Evolutionary conservation across 2,888 invertebrate genomes (phyloP).

Genomic region (Mesochorus sp.): DNA sequence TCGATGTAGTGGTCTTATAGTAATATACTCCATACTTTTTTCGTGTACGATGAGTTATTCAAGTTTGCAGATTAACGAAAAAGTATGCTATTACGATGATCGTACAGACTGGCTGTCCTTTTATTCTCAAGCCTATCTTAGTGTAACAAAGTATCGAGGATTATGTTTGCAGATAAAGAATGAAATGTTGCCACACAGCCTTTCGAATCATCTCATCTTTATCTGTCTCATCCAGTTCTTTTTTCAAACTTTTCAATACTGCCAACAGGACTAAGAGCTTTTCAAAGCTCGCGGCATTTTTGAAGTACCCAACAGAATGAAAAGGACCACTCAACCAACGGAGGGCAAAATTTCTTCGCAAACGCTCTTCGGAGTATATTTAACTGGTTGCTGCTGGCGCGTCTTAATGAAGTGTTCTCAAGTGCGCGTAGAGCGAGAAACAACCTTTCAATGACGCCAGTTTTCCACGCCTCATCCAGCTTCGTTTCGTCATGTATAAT

Average conservation of each 20-base stretch:
- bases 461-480: constrained; percentile 26
- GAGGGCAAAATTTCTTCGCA: constrained; percentile 27
- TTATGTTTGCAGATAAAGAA: constrained; percentile 17
- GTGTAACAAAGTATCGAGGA: background rate
- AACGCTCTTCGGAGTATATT: background rate
- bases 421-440: constrained; percentile 14
- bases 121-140: background rate
- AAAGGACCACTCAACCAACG: constrained; percentile 32
- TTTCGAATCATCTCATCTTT: background rate
- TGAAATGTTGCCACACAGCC: background rate
- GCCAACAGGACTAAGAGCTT: constrained; percentile 16
- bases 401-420: constrained; percentile 46
- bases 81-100: constrained; percentile 36
- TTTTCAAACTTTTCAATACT: background rate
- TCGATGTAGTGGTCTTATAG: background rate
- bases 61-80: constrained; percentile 46
- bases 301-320: background rate
- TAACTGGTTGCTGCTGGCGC: constrained; percentile 17
- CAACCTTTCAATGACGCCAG: constrained; percentile 36
- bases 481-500: background rate
- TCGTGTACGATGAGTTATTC: constrained; percentile 30
- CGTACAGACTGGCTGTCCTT: constrained; percentile 17
- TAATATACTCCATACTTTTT: constrained; percentile 7
- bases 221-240: background rate
- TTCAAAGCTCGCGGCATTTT: constrained; percentile 18